Percentiles rank a stretch among this genome's conserved stretches.
Conservation (phyloP, 2,888 invertebrate species). For the Rambutsinella grinnellia region DNA sequence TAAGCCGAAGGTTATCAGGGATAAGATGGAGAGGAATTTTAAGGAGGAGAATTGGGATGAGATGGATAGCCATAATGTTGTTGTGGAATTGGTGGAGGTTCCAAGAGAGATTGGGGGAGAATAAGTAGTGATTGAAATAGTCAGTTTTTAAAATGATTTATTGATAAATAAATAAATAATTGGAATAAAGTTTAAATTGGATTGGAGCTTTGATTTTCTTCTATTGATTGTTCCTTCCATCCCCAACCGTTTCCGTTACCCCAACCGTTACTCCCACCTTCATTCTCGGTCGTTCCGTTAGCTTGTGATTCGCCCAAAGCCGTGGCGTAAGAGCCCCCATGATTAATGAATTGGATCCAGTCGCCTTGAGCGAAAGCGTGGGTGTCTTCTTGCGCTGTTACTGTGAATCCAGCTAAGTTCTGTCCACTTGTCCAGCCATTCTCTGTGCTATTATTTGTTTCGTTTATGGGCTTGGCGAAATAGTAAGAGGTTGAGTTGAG, state of each 20-base stretch:
- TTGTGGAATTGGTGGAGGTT: slow-evolving; percentile 1
- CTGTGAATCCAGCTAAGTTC: slow-evolving; percentile 23
- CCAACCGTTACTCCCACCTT: not conserved
- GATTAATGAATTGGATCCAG: slow-evolving; percentile 19
- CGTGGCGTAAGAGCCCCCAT: slow-evolving; percentile 25
- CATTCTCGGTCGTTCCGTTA: slow-evolving; percentile 12
- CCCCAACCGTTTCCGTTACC: not conserved
- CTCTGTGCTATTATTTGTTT: not conserved
- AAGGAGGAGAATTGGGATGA: not conserved
- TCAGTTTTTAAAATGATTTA: too few species aligned
- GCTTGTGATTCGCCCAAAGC: slow-evolving; percentile 14
- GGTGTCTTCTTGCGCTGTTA: slow-evolving; percentile 18
- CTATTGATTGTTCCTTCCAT: too few species aligned
- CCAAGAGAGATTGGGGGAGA: too few species aligned
- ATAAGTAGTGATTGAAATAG: too few species aligned
- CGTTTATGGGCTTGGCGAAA: not conserved
- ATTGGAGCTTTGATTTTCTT: too few species aligned
- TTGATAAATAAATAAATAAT: too few species aligned
- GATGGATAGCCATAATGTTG: not conserved
- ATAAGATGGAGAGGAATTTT: too few species aligned
- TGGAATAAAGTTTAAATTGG: too few species aligned
- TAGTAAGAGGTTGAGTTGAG: slow-evolving; percentile 4
- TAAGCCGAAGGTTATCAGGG: too few species aligned
- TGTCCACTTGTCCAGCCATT: not conserved
- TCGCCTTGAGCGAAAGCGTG: slow-evolving; percentile 25